Conservation (phyloP, 2,113 vertebrate species). For the Poeciliopsis turrubarensis region DNA sequence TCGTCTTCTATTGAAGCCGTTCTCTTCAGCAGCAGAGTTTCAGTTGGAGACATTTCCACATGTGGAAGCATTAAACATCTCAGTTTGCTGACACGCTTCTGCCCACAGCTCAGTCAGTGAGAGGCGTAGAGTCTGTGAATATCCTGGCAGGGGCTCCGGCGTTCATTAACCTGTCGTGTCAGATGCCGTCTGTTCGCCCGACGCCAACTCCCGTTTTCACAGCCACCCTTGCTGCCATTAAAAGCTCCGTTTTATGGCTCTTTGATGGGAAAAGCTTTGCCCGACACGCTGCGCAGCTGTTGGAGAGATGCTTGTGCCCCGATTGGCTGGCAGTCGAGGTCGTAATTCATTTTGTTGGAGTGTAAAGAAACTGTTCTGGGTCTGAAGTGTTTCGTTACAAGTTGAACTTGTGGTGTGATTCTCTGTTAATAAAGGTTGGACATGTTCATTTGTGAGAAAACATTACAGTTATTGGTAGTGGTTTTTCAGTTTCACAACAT, state of each 20-base stretch:
- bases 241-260: slow-evolving; percentile 52
- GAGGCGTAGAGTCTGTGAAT: slow-evolving; percentile 44
- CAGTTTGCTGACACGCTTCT: slow-evolving; percentile 5
- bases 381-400: slow-evolving; percentile 20
- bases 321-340: slow-evolving; percentile 36
- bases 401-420: slow-evolving; percentile 7
- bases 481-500: neutral
- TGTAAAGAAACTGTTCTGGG: slow-evolving; percentile 22
- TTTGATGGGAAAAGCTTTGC: slow-evolving; percentile 51
- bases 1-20: neutral
- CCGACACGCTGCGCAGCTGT: slow-evolving; percentile 48
- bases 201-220: slow-evolving; percentile 44
- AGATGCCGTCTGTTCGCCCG: slow-evolving; percentile 63
- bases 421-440: neutral
- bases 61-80: slow-evolving; percentile 15
- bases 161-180: slow-evolving; percentile 69
- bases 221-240: slow-evolving; percentile 46
- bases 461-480: neutral
- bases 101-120: slow-evolving; percentile 22
- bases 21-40: neutral
- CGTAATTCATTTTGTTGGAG: slow-evolving; percentile 39
- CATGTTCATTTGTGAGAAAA: neutral
- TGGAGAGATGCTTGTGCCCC: slow-evolving; percentile 28
- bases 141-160: slow-evolving; percentile 49
- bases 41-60: neutral